Conservation (phyloP, 2,113 vertebrate species). For the Tapirus terrestris region DNA sequence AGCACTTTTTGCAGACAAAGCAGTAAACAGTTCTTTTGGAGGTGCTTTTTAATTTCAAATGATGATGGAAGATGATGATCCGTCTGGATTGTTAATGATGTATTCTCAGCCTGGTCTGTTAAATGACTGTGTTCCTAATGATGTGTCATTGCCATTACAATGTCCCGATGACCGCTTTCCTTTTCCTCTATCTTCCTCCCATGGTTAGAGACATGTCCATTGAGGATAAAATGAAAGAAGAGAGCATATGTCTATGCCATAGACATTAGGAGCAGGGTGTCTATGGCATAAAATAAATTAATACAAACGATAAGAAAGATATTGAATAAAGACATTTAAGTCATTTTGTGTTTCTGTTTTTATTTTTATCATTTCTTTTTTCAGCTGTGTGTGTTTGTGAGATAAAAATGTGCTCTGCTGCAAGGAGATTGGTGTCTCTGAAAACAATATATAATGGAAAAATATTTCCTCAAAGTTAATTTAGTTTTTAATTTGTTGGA, state of each 20-base stretch:
- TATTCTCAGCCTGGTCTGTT: constrained; percentile 44
- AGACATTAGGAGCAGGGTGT: background rate
- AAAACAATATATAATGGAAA: background rate
- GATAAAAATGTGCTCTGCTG: background rate
- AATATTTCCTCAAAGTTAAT: background rate
- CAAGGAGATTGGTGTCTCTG: background rate
- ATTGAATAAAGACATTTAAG: background rate
- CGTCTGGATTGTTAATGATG: constrained; percentile 47
- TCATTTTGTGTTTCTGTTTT: constrained; percentile 15
- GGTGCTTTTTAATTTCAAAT: constrained; percentile 74
- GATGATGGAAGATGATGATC: constrained; percentile 59
- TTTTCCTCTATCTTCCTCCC: background rate
- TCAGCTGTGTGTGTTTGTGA: background rate
- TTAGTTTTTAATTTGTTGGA: constrained; percentile 53
- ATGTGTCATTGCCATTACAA: background rate
- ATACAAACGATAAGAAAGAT: background rate
- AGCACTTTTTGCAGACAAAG: constrained; percentile 83
- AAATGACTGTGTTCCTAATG: background rate
- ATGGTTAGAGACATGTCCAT: background rate
- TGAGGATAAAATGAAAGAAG: constrained; percentile 11
- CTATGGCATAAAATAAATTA: background rate
- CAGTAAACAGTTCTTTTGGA: constrained; percentile 79
- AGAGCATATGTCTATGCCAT: background rate
- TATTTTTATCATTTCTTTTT: constrained; percentile 12
- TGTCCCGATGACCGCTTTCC: background rate